Evolutionary conservation across 2,888 invertebrate species (phyloP), one percentile per base, ranked within the genome.

Genomic region (Eupithecia subumbrata): DNA sequence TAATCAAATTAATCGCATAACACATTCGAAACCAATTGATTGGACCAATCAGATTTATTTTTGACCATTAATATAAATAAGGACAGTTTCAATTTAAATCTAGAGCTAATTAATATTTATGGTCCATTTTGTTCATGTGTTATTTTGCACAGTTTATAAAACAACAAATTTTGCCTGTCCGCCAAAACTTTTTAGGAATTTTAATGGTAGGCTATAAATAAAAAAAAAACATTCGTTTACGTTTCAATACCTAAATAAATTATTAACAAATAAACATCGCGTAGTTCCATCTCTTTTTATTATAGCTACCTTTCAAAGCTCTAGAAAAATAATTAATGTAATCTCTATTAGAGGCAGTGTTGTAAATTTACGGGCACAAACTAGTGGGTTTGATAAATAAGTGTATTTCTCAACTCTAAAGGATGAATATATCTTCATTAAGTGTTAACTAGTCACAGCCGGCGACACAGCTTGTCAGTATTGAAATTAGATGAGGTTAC

Each of bases 361-460:
- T 68, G 68, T 45, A 67, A 67, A 67, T 67, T 22, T 67, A 67
- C n/a, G 43, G 68, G 14, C 43, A 40, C 68, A 68, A 68, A 68
- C 66, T 72, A 22, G 60, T 72, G 40, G 63, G 37, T 30, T 75
- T 52, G 75, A 69, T 74, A 77, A 72, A 74, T 74, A 67, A 69
- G 69, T 68, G 30, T 71, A 79, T 81, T 78, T 79, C 80, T 76
- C 79, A 76, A 80, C 73, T 66, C 68, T 69, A 64, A 63, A 80
- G 85, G 84, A 81, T 82, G 86, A 84, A 89, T 90, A 91, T 91
- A 91, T 90, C 91, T 91, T 90, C 90, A 91, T 91, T 91, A 89
- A 84, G 80, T 81, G 80, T 82, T 79, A 84, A 84, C 86, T 84
- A 84, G 81, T 83, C 82, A 80, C 80, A 68, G 73, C 77, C 76